Percentiles rank a stretch among this genome's conserved stretches.
Evolutionary conservation across 2,797 vertebrate species (phyloP).

Genomic region (Phrynocephalus guinanensis): DNA sequence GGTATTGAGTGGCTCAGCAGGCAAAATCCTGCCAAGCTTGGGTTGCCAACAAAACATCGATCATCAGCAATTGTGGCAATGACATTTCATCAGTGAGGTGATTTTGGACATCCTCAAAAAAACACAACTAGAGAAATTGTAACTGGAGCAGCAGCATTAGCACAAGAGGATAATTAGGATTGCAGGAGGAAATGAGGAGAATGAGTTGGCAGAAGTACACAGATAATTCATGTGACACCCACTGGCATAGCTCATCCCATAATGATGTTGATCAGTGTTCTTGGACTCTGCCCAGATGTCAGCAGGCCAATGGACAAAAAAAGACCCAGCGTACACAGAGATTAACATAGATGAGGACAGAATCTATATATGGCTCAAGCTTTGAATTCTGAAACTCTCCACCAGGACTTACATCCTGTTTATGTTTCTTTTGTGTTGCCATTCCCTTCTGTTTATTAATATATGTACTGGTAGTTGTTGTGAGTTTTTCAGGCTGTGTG

Average conservation of each 20-base stretch:
- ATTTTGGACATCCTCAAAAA: slow-evolving; percentile 32
- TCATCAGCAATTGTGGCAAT: not conserved
- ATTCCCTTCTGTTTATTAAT: not conserved
- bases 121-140: not conserved
- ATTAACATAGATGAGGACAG: not conserved
- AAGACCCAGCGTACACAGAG: not conserved
- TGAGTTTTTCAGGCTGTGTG: no score
- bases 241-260: not conserved
- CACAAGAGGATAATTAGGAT: not conserved
- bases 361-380: not conserved
- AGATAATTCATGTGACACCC: not conserved
- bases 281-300: slow-evolving; percentile 12
- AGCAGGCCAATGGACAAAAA: slow-evolving; percentile 3
- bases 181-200: not conserved
- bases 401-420: not conserved
- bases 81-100: not conserved
- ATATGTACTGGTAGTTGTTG: no score
- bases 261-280: not conserved
- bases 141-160: not conserved
- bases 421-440: not conserved
- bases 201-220: not conserved
- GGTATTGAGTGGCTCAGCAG: slow-evolving; percentile 16
- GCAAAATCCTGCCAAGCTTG: slow-evolving; percentile 2
- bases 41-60: not conserved
- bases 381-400: not conserved